A percentile compares a stretch with the other conserved stretches of the same genome.
phyloP scores from a whole-genome alignment of 2,888 invertebrate species.

The Drosophila flavopinicola region DNA sequence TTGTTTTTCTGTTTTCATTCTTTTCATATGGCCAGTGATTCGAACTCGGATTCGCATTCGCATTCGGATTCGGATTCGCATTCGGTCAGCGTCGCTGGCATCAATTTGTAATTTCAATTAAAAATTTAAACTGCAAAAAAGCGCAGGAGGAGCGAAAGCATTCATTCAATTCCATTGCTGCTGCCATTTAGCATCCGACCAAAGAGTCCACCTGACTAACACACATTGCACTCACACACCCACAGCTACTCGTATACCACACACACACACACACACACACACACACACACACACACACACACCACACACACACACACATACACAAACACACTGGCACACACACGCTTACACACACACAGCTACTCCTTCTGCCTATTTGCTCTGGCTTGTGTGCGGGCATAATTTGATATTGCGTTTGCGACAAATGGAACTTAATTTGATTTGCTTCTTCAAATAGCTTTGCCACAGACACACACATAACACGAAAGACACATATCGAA shows the following conservation, averaged over 20 bases:
- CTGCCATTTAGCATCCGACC: constrained; percentile 50
- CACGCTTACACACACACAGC: too few relatives aligned
- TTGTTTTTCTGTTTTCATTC: constrained; percentile 7
- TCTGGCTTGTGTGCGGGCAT: constrained; percentile 28
- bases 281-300: too few relatives aligned
- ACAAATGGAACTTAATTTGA: constrained; percentile 62
- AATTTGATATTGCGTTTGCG: constrained; percentile 64
- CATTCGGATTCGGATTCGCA: constrained; percentile 31
- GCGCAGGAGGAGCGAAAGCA: constrained; percentile 34
- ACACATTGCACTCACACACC: neutral
- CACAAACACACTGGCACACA: too few relatives aligned
- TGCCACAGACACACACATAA: constrained; percentile 19
- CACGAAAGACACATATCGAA: neutral
- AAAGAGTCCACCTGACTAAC: constrained; percentile 37
- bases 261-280: too few relatives aligned
- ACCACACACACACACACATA: too few relatives aligned
- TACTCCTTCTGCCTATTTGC: neutral
- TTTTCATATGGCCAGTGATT: constrained; percentile 32
- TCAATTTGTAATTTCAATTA: constrained; percentile 77
- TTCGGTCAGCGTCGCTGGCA: constrained; percentile 50
- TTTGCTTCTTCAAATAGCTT: constrained; percentile 58
- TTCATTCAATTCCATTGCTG: constrained; percentile 51
- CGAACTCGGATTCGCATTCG: constrained; percentile 7
- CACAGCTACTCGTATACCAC: too few relatives aligned
- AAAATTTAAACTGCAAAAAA: constrained; percentile 62